Base-by-base conservation (phyloP, 2,113 vertebrate genomes). In the Triplophysa dalaica region DNA sequence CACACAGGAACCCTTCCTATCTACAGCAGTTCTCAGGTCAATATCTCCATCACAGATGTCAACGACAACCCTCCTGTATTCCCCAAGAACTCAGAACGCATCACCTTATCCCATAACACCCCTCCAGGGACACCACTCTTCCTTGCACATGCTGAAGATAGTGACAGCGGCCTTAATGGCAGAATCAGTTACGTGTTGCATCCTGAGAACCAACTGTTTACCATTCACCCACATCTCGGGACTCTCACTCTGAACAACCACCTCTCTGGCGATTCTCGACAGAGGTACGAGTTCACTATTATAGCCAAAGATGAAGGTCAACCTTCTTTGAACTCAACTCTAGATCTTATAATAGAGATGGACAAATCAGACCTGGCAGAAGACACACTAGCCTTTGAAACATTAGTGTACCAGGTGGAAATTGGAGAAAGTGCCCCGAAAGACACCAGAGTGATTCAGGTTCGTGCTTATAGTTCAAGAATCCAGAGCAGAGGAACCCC, bases 1-100 rank as follows among this genome's bases (percentile, higher is more conserved):
- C 94, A 93, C 86, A 67, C 92, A 0, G 90, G 90, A 45, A 70
- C 83, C 68, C 91, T 91, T 8, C 64, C 92, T 0, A 48, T 93
- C 29, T 94, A 91, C 86, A 92, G 95, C 87, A 96, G 90, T 87
- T 90, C 95, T 0, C 93, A 95, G 43, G 95, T 97, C 85, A 95
- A 93, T 83, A 81, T 98, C 72, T 92, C 92, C 0, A 84, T 98
- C 0, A 78, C 85, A 0, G 96, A 99, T 33, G 22, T 96, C 48
- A 98, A 98, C 24, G 97, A 99, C 86, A 96, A 96, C 50, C 60
- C 72, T 2, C 97, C 97, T 0, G 65, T 91, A 29, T 99, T 98
- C 85, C 87, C 82, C 9, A 83, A 79, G 33, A 82, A 74, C 19
- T 86, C 82, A 0, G 94, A 94, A 29, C 73, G 85, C 67, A 78